Evolutionary conservation across 2,113 vertebrate genomes (phyloP).

Genomic region (Syrrhaptes paradoxus): DNA sequence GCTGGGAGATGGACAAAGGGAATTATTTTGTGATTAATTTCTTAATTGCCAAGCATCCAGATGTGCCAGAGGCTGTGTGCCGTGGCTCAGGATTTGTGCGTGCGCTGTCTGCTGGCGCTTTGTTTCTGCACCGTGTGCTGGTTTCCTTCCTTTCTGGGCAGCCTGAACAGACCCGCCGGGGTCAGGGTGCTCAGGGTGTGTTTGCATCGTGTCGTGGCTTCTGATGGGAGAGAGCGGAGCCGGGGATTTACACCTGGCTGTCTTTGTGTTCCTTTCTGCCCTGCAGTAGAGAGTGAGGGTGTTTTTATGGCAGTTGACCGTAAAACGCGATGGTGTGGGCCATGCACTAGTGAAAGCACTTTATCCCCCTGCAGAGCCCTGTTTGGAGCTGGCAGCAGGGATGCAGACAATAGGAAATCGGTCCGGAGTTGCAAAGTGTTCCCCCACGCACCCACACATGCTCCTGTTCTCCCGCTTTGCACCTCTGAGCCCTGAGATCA

Average conservation of each 20-base stretch:
- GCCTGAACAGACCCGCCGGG: accelerated
- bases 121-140: not conserved
- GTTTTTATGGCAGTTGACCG: not conserved
- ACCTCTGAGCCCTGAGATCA: not conserved
- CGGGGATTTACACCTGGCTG: accelerated
- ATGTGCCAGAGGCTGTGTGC: not conserved
- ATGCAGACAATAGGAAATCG: not conserved
- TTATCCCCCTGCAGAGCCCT: not conserved
- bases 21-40: not conserved
- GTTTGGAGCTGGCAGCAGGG: not conserved
- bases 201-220: not conserved
- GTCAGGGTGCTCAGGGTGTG: not conserved
- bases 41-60: not conserved
- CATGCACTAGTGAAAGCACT: accelerated
- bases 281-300: too few relatives aligned
- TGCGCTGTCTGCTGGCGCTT: not conserved
- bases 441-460: not conserved
- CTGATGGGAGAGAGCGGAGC: not conserved
- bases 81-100: not conserved
- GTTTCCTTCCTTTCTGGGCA: not conserved
- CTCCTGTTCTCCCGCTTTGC: not conserved
- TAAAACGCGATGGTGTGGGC: not conserved
- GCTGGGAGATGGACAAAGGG: not conserved
- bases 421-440: not conserved
- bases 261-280: not conserved